Evolutionary conservation across 2,797 vertebrate genomes (phyloP).

Genomic region (Loriculus beryllinus): DNA sequence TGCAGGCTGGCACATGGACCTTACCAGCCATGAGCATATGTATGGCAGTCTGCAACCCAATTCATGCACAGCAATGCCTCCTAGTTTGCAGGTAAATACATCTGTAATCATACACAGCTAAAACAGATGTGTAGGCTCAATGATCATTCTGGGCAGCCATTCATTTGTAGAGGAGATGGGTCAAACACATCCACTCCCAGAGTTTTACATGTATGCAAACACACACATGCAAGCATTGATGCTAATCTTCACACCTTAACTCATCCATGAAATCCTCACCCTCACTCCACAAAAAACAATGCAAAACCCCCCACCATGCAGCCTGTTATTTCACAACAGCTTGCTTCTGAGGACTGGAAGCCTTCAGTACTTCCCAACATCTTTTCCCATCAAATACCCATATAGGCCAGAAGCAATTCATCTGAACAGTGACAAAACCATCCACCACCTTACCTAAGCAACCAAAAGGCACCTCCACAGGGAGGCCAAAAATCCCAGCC

Average conservation of each 20-base stretch:
- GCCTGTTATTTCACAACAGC: neutral
- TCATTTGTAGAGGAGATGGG: neutral
- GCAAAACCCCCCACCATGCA: neutral
- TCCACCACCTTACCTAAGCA: neutral
- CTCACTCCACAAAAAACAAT: neutral
- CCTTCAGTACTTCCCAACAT: neutral
- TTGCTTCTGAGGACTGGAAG: neutral
- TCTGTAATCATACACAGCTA: neutral
- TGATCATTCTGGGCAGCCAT: neutral
- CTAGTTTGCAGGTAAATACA: neutral
- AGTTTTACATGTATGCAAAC: neutral
- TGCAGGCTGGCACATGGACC: neutral
- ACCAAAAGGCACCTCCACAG: neutral
- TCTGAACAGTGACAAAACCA: neutral
- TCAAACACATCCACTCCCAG: neutral
- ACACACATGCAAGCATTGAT: accelerated
- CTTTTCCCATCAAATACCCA: neutral
- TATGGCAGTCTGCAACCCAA: neutral
- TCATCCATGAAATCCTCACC: neutral
- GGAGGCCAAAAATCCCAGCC: neutral
- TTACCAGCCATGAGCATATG: neutral
- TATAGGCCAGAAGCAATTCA: neutral
- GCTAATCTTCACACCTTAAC: neutral
- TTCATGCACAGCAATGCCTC: neutral
- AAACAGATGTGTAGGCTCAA: accelerated